Conservation (phyloP, 2,888 invertebrate species). For the Zygogramma bicolorata region DNA sequence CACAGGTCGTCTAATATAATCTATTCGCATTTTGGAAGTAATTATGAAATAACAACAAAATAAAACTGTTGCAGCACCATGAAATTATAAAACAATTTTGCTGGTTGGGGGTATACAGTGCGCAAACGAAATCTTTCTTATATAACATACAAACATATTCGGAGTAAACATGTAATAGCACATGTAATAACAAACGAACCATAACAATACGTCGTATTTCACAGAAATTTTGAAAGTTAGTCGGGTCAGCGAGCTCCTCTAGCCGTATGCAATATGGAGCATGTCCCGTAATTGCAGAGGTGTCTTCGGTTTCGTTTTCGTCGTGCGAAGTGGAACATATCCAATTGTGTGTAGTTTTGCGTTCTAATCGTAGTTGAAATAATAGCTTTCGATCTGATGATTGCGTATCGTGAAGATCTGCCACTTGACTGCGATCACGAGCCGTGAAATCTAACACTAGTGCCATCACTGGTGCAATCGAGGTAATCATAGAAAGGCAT, state of each 20-base stretch:
- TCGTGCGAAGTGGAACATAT: constrained; percentile 16
- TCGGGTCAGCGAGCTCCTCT: not conserved
- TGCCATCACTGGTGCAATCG: not conserved
- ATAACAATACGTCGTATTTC: not conserved
- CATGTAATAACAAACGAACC: not conserved
- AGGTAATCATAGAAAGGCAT: not conserved
- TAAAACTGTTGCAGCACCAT: no score
- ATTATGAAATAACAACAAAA: no score
- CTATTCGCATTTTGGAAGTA: no score
- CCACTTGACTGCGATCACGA: not conserved
- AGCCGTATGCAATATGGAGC: constrained; percentile 7
- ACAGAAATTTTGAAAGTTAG: constrained; percentile 3
- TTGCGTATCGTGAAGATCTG: not conserved
- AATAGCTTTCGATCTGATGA: not conserved
- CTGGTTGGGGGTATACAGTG: no score
- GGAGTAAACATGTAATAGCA: no score
- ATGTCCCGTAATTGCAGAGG: not conserved
- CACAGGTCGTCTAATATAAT: no score
- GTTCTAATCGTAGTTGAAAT: not conserved
- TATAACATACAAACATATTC: no score
- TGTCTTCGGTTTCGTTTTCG: constrained; percentile 16
- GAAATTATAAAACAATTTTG: no score
- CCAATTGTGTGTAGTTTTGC: constrained; percentile 17
- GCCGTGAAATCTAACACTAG: not conserved
- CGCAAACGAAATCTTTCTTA: no score